Evolutionary conservation across 2,888 invertebrate genomes (phyloP), one percentile per base, ranked within the genome.

Genomic region (Mechanitis mazaeus): DNA sequence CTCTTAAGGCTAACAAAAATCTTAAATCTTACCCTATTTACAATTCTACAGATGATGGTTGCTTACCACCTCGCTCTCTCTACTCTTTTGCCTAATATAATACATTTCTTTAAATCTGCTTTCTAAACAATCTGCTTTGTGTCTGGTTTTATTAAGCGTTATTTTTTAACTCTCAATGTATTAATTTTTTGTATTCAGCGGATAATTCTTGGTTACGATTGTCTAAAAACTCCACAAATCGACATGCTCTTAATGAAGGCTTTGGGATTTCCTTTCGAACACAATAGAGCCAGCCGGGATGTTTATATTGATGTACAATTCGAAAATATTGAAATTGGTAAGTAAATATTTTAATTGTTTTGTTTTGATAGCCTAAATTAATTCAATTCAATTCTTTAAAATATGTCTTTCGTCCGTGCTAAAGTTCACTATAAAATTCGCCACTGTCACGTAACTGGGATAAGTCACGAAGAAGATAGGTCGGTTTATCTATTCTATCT

Each of bases 221-320:
- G 88, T 42, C 69, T 90, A 0, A 63, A 72, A 20, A 72, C 83
- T 0, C 87, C 87, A 0, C 56, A 80, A 0, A 74, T 89, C 0
- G 84, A 87, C 7, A 84, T 84, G 83, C 67, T 81, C 45, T 64
- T 90, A 0, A 81, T 89, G 87, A 74, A 73, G 2, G 75, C 81
- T 0, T 70, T 90, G 0, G 89, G 89, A 0, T 79, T 90, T 62
- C 81, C 85, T 0, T 87, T 87, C 66, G 89, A 90, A 53, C 89
- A 90, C 63, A 88, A 85, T 69, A 70, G 86, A 0, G 71, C 76
- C 3, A 75, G 69, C 12, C 67, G 89, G 1, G 82, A 83, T 46
- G 3, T 75, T 0, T 84, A 72, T 62, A 76, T 88, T 0, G 76
- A 83, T 0, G 82, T 88, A 0, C 71, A 80, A 55, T 63, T 71